Conservation (phyloP, 2,113 vertebrate species). For the Lanius ludovicianus region DNA sequence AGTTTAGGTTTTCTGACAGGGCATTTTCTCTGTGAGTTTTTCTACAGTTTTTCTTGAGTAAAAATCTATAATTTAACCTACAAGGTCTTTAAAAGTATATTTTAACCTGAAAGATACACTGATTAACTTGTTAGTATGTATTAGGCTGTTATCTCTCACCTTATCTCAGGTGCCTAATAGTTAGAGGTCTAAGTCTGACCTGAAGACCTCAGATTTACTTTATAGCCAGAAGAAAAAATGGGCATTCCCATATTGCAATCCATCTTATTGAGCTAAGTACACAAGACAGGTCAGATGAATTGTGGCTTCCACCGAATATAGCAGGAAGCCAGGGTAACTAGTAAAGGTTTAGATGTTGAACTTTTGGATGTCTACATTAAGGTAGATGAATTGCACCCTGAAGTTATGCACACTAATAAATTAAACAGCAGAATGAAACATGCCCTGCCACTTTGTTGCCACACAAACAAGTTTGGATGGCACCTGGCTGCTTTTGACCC, state of each 20-base stretch:
- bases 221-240: conserved; percentile 15
- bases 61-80: neutral
- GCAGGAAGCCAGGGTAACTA: conserved; percentile 53
- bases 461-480: neutral
- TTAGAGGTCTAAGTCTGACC: conserved; percentile 31
- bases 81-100: neutral
- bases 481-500: neutral
- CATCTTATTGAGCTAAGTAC: conserved; percentile 55
- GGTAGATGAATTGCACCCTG: conserved; percentile 43
- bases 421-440: neutral
- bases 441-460: neutral
- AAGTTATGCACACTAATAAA: conserved; percentile 29
- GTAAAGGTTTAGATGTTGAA: conserved; percentile 28
- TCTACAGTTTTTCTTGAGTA: neutral
- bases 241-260: conserved; percentile 43
- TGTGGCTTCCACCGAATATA: conserved; percentile 44
- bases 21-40: neutral
- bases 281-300: conserved; percentile 57
- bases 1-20: neutral
- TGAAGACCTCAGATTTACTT: conserved; percentile 31
- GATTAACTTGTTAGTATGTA: neutral
- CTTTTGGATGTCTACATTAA: conserved; percentile 51
- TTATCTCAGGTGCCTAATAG: conserved; percentile 53
- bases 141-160: conserved; percentile 11
- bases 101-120: neutral